Evolutionary conservation across 2,888 invertebrate species (phyloP).

Genomic region (Tenthredo scrophulariae): DNA sequence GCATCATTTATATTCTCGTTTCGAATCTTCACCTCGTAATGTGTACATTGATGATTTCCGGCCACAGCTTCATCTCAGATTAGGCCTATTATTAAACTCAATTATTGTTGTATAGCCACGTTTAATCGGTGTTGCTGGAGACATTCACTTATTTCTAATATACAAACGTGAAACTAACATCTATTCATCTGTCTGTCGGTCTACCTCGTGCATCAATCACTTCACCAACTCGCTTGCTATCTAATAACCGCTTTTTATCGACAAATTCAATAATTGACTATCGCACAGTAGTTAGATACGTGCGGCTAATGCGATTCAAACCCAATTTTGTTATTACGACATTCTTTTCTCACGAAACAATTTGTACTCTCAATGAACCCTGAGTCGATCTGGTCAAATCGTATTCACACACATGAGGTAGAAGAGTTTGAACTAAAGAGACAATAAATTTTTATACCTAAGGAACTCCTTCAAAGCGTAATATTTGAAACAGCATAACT

Average conservation of each 20-base stretch:
- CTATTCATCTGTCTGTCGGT: background rate
- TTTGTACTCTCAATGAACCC: too few relatives aligned
- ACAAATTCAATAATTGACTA: background rate
- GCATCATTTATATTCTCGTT: background rate
- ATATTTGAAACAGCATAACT: too few relatives aligned
- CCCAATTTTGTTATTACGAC: background rate
- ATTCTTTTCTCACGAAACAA: too few relatives aligned
- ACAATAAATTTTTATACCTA: too few relatives aligned
- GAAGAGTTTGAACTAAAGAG: too few relatives aligned
- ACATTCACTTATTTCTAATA: background rate
- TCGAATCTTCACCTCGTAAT: background rate
- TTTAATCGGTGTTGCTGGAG: background rate
- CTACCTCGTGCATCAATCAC: background rate
- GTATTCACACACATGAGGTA: too few relatives aligned
- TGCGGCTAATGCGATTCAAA: background rate
- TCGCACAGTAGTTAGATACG: background rate
- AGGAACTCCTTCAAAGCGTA: too few relatives aligned
- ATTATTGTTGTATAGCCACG: background rate
- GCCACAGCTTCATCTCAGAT: background rate
- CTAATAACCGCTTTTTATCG: slow-evolving; percentile 15
- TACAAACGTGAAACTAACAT: background rate
- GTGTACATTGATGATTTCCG: background rate
- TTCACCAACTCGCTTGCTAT: background rate
- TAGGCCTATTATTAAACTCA: background rate
- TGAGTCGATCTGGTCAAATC: too few relatives aligned